These are phyloP conservation scores for Oreotrochilus melanogaster DNA, from an alignment of 2,113 vertebrate species.

Conservation along the genomic window DNA sequence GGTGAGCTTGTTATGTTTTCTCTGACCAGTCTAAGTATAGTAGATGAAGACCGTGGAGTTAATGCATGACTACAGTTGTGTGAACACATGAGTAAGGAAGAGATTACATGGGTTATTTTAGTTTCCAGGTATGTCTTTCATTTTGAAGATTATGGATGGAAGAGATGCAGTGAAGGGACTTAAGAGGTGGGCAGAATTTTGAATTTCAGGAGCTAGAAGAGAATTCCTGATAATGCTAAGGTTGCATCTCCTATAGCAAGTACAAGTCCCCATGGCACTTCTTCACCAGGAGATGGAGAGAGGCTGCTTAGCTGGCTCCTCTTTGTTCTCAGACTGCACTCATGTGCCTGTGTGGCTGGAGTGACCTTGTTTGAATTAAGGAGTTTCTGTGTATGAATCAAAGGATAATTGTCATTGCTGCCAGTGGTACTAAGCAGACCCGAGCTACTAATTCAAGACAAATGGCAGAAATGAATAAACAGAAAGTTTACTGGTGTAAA, in stretches of 20 bases:
- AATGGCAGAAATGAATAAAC: constrained; percentile 59
- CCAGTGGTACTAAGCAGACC: constrained; percentile 51
- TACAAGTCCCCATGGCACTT: neutral
- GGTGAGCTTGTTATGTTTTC: neutral
- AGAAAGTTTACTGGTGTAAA: constrained; percentile 47
- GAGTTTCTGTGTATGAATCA: constrained; percentile 24
- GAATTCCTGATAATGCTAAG: neutral
- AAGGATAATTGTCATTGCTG: constrained; percentile 50
- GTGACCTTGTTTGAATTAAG: constrained; percentile 55
- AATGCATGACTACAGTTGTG: neutral
- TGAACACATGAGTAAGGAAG: neutral
- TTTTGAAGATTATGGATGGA: neutral
- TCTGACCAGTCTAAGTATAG: neutral
- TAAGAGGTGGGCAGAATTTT: neutral
- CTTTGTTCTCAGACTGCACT: constrained; percentile 45
- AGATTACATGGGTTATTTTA: fast-evolving
- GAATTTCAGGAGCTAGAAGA: neutral
- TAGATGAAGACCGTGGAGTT: neutral
- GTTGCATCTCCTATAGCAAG: neutral
- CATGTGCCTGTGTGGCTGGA: constrained; percentile 1
- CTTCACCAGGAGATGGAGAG: neutral
- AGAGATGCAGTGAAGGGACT: neutral
- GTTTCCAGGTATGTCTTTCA: neutral
- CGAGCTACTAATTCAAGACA: constrained; percentile 54
- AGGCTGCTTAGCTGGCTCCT: constrained; percentile 21